These are phyloP conservation scores for Tonatia bakeri DNA, from an alignment of 2,113 vertebrate genomes.

Conservation along the genomic window DNA sequence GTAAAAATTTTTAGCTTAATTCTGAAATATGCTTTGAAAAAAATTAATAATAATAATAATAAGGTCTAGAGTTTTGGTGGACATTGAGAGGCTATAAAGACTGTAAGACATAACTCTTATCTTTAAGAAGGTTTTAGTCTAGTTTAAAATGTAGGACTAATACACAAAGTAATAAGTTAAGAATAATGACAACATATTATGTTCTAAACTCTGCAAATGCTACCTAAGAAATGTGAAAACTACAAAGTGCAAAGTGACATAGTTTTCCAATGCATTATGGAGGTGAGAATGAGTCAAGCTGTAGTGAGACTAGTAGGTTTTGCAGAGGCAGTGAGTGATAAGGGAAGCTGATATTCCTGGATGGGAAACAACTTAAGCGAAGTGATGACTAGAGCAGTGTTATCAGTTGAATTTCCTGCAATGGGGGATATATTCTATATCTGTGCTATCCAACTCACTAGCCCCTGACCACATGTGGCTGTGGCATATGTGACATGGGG, in stretches of 20 bases:
- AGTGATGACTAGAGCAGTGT: not conserved
- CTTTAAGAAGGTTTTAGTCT: not conserved
- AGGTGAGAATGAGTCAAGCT: not conserved
- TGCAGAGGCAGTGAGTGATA: not conserved
- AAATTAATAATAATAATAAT: not conserved
- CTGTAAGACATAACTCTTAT: not conserved
- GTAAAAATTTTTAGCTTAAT: not conserved
- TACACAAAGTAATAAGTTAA: not conserved
- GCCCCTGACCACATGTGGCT: not conserved
- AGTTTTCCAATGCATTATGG: not conserved
- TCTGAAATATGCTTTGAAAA: not conserved
- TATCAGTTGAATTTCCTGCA: not conserved
- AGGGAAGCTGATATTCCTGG: not conserved
- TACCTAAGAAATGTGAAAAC: not conserved
- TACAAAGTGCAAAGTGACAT: not conserved
- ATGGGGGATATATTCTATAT: not conserved
- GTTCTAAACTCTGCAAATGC: not conserved
- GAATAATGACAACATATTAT: not conserved
- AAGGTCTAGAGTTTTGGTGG: not conserved
- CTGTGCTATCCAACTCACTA: rapidly evolving
- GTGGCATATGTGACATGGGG: not conserved
- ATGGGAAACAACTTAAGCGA: not conserved
- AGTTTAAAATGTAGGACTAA: not conserved
- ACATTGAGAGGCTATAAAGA: not conserved
- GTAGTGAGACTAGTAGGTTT: not conserved